Evolutionary conservation across 2,888 invertebrate genomes (phyloP), one percentile per base, ranked within the genome.

Genomic region (Eutolmus rufibarbis): DNA sequence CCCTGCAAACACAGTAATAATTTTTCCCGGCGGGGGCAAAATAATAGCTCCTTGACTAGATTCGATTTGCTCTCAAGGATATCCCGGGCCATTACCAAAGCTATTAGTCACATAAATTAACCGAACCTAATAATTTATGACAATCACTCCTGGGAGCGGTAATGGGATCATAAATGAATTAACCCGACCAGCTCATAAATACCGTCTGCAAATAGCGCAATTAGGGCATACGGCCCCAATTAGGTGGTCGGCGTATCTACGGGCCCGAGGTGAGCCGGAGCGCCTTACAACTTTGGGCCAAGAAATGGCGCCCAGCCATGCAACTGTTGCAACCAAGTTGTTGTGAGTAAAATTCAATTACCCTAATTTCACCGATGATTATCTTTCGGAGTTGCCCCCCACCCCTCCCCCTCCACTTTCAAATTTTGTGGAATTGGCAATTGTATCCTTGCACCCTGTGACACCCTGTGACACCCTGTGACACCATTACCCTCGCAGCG

Each of bases 81-180:
- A 66, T 66, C 28, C 12, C 0, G 23, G 12, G 1, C 23, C 66
- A 66, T 66, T 66, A 66, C 23, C 66, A 12, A 66, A 66, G 66
- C 23, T 8, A 28, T 66, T 66, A 66, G 23, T 19, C 28, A 23
- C 66, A 66, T 66, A 66, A 66, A 66, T 66, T 23, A 23, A 66
- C 12, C 28, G 57, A 66, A 23, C 28, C 66, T 23, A 66, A 66
- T 66, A 66, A 66, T 66, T 66, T 66, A 66, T 23, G 66, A 66
- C 66, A 66, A 66, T 66, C 23, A 66, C 23, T 66, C 66, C 66
- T 28, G 12, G 66, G 28, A 66, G 66, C 66, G 19, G 66, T 66
- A 66, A 66, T 66, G 66, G 66, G 66, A 66, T 66, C 66, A 66
- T 66, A 76, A 76, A 76, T 76, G 37, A 76, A 76, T 76, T 76